Evolutionary conservation across 2,797 vertebrate species (phyloP), one percentile per base, ranked within the genome.

Genomic region (Myoxocephalus aenaeus): DNA sequence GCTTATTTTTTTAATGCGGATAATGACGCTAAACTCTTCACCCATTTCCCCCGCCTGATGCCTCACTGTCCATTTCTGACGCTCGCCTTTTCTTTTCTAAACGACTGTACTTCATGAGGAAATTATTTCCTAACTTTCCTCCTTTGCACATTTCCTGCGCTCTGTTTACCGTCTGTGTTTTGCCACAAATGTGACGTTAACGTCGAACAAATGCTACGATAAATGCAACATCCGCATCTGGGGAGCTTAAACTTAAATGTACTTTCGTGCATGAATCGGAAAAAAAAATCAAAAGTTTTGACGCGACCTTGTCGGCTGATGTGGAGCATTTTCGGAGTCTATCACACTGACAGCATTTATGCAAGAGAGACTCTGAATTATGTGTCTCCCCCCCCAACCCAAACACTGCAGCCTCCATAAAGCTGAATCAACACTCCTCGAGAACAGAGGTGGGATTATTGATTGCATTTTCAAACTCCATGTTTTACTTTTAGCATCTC

Each of bases 1-100:
- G 74, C 14, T 46, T 50, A 11, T 68, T 82, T 68, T 68, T 82
- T 57, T 25, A 58, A 65, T 32, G n/a, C n/a, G 14, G 14, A 38
- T 42, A 40, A 42, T 15, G 34, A 73, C 25, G 29, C 10, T n/a
- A 46, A 42, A 65, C 62, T 70, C 32, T 75, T 73, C 62, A 42
- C 7, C 65, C 44, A 38, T 53, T 18, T 1, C 50, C n/a, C n/a
- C n/a, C 50, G 40, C 34, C 65, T 38, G 50, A 73, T 65, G 66
- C 27, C 22, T 38, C 38, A 46, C 53, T 17, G 3, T 58, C 22
- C 40, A 20, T 46, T 27, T 58, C 10, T 42, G 17, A 3, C 53
- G 15, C 7, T 50, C 12, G 13, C 13, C 10, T n/a, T 32, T 32
- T 32, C 32, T 32, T 32, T 32, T 32, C 3, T 32, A 4, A 32